Evolutionary conservation across 2,888 invertebrate species (phyloP), one percentile per base, ranked within the genome.

Genomic region (Hypercompe scribonia): DNA sequence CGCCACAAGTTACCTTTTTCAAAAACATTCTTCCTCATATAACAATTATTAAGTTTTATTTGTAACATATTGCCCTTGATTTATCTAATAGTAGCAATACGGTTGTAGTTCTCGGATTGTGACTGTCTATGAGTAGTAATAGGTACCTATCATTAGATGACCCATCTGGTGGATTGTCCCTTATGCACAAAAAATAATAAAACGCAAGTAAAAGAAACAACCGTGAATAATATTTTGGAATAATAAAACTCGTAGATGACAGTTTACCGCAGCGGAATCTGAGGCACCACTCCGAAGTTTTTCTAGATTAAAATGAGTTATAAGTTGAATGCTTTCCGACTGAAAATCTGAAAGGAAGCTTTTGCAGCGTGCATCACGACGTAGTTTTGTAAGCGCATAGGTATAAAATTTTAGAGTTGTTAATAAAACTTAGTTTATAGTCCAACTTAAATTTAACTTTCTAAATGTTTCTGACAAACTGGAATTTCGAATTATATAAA

Each of bases 221-320:
- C 36, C n/a, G 24, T 24, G 13, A 66, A 66, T 24, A 66, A 31
- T 21, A 33, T 46, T 68, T 28, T 7, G 36, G 15, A 68, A 68
- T 33, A 67, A 67, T 67, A 63, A 42, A 33, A 71, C 31, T 65
- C 46, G 34, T 34, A 72, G 46, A 34, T 28, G 64, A 50, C 4
- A 31, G 50, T 13, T 46, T 42, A 42, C 71, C 61, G 39, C n/a
- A 72, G 72, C 39, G 7, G 33, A 64, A 68, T 68, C 63, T 68
- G 63, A 33, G 46, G 28, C 36, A 58, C 54, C 54, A 68, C 46
- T 64, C 24, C 15, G 31, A 61, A 61, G 42, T 61, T 39, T 70
- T 63, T 70, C 31, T 46, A 70, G 63, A 36, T 46, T 64, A 33
- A 46, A 68, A 54, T 68, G 68, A 68, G 11, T 68, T 68, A 54